Evolutionary conservation across 2,888 invertebrate species (phyloP).

Genomic region (Choreutis nemorana): DNA sequence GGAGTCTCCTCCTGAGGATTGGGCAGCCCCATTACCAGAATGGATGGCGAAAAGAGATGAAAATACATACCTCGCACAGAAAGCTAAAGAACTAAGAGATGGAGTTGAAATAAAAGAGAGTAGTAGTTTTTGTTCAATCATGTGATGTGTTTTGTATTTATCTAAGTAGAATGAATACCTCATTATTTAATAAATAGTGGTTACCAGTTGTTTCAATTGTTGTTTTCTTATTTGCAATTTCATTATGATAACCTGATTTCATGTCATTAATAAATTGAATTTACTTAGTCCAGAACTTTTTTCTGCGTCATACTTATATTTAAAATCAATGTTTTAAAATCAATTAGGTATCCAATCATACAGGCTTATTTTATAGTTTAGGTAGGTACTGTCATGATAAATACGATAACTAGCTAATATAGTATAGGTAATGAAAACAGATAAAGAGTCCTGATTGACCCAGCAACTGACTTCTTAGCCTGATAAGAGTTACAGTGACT

Average conservation of each 20-base stretch:
- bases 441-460: too few relatives aligned
- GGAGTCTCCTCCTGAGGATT: conserved; percentile 77
- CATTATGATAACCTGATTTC: too few relatives aligned
- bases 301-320: too few relatives aligned
- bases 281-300: too few relatives aligned
- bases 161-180: not conserved
- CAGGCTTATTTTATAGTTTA: too few relatives aligned
- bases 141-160: conserved; percentile 23
- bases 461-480: conserved; percentile 44
- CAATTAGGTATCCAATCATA: too few relatives aligned
- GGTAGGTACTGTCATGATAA: too few relatives aligned
- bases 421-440: too few relatives aligned
- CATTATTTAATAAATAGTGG: not conserved
- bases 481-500: conserved; percentile 33
- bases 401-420: too few relatives aligned
- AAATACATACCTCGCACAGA: conserved; percentile 70
- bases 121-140: conserved; percentile 33
- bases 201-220: not conserved
- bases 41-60: conserved; percentile 75
- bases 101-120: conserved; percentile 26
- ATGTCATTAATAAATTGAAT: too few relatives aligned
- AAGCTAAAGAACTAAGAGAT: conserved; percentile 68
- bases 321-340: too few relatives aligned
- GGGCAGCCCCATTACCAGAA: conserved; percentile 83
- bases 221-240: too few relatives aligned